These are phyloP conservation scores for Bugulina stolonifera DNA, from an alignment of 2,888 invertebrate genomes.

Conservation along the genomic window DNA sequence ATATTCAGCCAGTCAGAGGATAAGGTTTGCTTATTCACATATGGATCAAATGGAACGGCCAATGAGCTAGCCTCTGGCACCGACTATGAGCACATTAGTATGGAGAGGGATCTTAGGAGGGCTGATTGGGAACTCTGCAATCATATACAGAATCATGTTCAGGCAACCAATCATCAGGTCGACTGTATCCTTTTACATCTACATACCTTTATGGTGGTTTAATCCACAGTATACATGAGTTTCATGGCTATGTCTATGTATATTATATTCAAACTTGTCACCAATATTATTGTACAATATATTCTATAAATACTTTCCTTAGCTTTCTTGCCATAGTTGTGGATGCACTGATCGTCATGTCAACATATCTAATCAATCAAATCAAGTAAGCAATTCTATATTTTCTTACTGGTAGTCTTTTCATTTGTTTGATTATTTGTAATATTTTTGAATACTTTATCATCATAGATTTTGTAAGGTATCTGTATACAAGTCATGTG, in stretches of 20 bases:
- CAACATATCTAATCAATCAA: constrained; percentile 16
- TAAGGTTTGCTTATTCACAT: constrained; percentile 7
- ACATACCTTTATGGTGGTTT: neutral
- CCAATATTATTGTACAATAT: too few species aligned
- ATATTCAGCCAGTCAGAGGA: constrained; percentile 20
- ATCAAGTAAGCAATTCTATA: constrained; percentile 13
- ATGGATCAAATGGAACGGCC: constrained; percentile 1
- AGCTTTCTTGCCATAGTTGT: neutral
- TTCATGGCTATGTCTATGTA: too few species aligned
- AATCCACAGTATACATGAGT: too few species aligned
- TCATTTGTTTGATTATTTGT: too few species aligned
- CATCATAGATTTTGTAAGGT: too few species aligned
- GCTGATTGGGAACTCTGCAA: constrained; percentile 18
- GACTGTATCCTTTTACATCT: constrained; percentile 21
- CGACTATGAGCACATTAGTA: constrained; percentile 15
- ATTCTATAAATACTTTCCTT: constrained; percentile 2
- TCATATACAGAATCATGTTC: neutral
- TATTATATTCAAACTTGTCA: too few species aligned
- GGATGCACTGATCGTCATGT: constrained; percentile 16
- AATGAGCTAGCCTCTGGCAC: constrained; percentile 10
- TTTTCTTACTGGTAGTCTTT: too few species aligned
- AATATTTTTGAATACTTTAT: too few species aligned
- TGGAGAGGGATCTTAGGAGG: constrained; percentile 12
- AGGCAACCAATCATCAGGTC: neutral
- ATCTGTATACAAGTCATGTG: too few species aligned